Base-by-base conservation (phyloP, 1,140 invertebrate species). In the Drosophila guanche region DNA sequence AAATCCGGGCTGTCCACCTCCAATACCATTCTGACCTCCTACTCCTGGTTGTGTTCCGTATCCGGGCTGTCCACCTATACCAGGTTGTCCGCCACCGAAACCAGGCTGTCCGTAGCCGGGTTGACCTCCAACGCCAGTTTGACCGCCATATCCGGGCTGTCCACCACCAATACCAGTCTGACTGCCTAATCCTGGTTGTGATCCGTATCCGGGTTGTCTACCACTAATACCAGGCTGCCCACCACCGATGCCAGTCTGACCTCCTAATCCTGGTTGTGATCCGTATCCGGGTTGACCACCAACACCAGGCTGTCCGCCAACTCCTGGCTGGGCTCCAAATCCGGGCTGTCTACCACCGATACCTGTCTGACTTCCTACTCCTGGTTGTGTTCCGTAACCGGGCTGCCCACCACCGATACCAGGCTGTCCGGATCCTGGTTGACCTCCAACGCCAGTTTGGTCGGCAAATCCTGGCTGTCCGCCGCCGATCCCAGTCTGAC, bases 401-500 rank as follows among this genome's bases (percentile, higher is more conserved):
- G 68, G n/a, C 8, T 62, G 33, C 8, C 22, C 14, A 8, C 41
- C 53, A 6, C 63, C 58, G 14, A 10, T 33, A 12, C 59, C 59
- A 29, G 59, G 3, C 5, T 53, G 61, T 10, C 46, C 59, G 1
- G 43, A 45, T 14, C 79, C 72, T 4, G 67, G 58, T 53, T 50
- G 51, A 45, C 55, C 74, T 8, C 27, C 48, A 47, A 33, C 20
- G 2, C 46, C 43, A 57, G 46, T 23, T 22, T 47, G 51, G 2
- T 4, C 8, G 16, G 43, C 59, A 2, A 25, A 59, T 14, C 65
- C 50, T 1, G 23, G 37, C 27, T 56, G 53, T 22, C 16, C 58
- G 0, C 50, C 37, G 16, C 8, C 4, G 10, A 37, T 37, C 4
- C 58, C 65, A 1, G 57, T 10, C 0, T 60, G 48, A 0, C 40